phyloP scores from a whole-genome alignment of 2,113 vertebrate genomes.

The Ceratotherium simum region DNA sequence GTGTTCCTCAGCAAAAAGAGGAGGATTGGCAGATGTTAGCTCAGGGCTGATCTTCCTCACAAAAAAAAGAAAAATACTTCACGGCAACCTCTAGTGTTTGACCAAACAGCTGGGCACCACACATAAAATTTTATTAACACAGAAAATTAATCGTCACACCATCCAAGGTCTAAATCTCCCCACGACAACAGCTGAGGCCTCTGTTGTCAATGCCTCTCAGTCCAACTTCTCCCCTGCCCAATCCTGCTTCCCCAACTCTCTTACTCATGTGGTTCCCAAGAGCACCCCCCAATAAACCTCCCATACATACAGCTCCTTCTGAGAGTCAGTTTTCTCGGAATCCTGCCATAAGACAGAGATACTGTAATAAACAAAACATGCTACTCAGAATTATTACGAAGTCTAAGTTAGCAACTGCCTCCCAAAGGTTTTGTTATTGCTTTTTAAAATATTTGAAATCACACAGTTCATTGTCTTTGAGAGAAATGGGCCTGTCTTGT shows the following conservation, averaged over 20 bases:
- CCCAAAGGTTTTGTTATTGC: background rate
- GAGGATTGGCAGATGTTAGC: too few species aligned
- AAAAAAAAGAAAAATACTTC: background rate
- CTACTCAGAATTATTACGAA: background rate
- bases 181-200: too few species aligned
- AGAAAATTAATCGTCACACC: background rate
- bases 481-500: slow-evolving; percentile 73
- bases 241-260: background rate
- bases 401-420: background rate
- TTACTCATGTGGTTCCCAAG: background rate
- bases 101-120: background rate
- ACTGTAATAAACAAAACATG: background rate
- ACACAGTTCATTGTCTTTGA: slow-evolving; percentile 62
- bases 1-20: too few species aligned
- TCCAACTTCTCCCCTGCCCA: background rate
- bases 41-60: too few species aligned
- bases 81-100: background rate
- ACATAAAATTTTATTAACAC: background rate
- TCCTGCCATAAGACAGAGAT: background rate
- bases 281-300: background rate
- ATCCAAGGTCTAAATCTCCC: background rate
- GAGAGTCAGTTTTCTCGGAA: background rate
- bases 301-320: background rate
- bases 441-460: background rate
- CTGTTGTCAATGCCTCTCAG: background rate